Percentiles rank a stretch among this genome's conserved stretches.
phyloP scores from a whole-genome alignment of 2,797 vertebrate genomes.

The Mallotus villosus region DNA sequence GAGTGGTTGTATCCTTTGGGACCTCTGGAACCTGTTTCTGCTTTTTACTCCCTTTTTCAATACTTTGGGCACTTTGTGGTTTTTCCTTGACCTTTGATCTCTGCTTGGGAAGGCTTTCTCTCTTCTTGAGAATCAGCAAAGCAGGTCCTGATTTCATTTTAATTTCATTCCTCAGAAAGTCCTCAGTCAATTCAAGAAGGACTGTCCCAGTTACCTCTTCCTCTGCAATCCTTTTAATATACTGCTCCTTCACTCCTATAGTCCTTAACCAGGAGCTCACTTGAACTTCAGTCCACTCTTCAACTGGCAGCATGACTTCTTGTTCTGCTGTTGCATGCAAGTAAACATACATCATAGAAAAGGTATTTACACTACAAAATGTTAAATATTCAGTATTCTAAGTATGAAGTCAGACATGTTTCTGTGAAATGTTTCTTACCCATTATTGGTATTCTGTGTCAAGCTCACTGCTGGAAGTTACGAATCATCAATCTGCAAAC shows the following conservation, averaged over 20 bases:
- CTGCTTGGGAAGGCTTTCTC: slow-evolving; percentile 65
- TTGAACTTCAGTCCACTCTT: slow-evolving; percentile 74
- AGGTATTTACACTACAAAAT: background rate
- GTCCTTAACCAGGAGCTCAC: slow-evolving; percentile 77
- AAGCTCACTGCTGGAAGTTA: too few relatives aligned
- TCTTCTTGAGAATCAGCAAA: slow-evolving; percentile 71
- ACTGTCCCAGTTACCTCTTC: slow-evolving; percentile 76
- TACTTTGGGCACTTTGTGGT: background rate
- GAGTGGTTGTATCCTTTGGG: slow-evolving; percentile 11
- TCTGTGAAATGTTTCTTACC: too few relatives aligned
- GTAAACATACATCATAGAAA: slow-evolving; percentile 2
- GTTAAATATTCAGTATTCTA: background rate
- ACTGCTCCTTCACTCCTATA: slow-evolving; percentile 72
- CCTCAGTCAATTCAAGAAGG: slow-evolving; percentile 65
- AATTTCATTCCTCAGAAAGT: slow-evolving; percentile 68
- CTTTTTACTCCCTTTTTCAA: background rate
- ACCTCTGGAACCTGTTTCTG: background rate
- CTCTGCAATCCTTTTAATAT: slow-evolving; percentile 65
- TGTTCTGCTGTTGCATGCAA: slow-evolving; percentile 38
- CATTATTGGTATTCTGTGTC: too few relatives aligned
- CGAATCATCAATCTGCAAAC: too few relatives aligned
- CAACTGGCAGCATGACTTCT: slow-evolving; percentile 38
- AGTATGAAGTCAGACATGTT: too few relatives aligned
- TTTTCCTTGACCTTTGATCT: slow-evolving; percentile 21
- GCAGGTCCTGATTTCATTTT: slow-evolving; percentile 79